Conservation (phyloP, 2,797 vertebrate genomes). For the Brotogeris chrysoptera region DNA sequence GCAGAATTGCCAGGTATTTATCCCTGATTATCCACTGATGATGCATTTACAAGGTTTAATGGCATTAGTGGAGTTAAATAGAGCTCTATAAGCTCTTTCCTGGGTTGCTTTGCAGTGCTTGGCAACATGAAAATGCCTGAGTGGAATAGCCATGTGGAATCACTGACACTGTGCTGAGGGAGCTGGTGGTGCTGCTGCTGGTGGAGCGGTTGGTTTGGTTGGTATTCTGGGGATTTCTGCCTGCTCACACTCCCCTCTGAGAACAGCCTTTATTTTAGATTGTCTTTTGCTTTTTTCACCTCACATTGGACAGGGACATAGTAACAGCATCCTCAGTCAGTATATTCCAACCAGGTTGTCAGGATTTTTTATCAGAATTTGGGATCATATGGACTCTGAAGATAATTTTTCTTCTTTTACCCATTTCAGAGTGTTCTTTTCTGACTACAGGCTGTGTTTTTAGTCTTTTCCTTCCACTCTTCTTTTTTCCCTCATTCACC, state of each 20-base stretch:
- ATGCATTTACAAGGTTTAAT: constrained; percentile 5
- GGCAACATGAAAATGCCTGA: not conserved
- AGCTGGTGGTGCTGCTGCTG: accelerated
- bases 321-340: not conserved
- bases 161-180: not conserved
- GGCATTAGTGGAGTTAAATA: not conserved
- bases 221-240: not conserved
- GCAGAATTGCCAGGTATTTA: not conserved
- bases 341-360: not conserved
- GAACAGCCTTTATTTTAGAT: not conserved
- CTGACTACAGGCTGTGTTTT: not conserved
- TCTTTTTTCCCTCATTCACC: not conserved
- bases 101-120: not conserved
- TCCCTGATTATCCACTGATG: constrained; percentile 6
- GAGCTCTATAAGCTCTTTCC: not conserved
- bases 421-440: not conserved
- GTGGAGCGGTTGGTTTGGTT: not conserved
- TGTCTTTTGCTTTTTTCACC: not conserved
- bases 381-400: not conserved
- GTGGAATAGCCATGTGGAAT: accelerated
- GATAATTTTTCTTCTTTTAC: not conserved
- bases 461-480: not conserved
- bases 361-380: not conserved
- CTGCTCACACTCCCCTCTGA: not conserved
- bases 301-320: not conserved